Evolutionary conservation across 1,140 invertebrate genomes (phyloP).

Genomic region (Scylla paramamosain): DNA sequence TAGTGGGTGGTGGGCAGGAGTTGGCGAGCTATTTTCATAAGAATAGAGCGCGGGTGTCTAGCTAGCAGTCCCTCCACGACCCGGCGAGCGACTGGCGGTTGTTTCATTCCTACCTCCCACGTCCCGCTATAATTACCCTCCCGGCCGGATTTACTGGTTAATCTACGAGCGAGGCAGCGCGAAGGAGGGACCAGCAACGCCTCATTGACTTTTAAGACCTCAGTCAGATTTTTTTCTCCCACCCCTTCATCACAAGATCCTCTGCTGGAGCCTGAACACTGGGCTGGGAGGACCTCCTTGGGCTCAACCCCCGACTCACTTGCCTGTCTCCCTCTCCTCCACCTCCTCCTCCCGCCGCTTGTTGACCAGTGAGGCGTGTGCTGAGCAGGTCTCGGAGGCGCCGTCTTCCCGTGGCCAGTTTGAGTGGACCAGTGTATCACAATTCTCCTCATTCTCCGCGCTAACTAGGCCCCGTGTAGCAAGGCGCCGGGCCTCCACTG

Average conservation of each 20-base stretch:
- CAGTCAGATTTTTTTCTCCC: not conserved
- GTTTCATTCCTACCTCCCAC: constrained; percentile 48
- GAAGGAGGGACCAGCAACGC: constrained; percentile 47
- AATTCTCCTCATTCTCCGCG: not conserved
- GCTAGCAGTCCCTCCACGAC: constrained; percentile 43
- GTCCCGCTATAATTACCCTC: constrained; percentile 48
- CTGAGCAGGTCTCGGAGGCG: not conserved
- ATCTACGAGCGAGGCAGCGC: constrained; percentile 33
- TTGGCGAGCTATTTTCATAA: constrained; percentile 57
- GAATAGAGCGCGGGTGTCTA: constrained; percentile 46
- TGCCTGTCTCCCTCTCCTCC: not conserved
- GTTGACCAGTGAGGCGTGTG: not conserved
- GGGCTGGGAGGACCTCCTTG: not conserved
- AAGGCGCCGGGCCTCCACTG: not conserved
- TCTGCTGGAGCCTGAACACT: not conserved
- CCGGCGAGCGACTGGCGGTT: not conserved
- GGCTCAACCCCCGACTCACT: not conserved
- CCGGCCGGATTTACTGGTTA: constrained; percentile 54
- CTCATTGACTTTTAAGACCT: constrained; percentile 59
- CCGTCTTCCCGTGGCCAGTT: not conserved
- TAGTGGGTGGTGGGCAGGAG: not conserved
- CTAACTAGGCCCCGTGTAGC: not conserved
- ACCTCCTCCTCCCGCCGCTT: not conserved
- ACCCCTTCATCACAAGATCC: not conserved
- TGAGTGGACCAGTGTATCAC: not conserved